A percentile compares a stretch with the other conserved stretches of the same genome.
Evolutionary conservation across 2,888 invertebrate genomes (phyloP).

Genomic region (Pseudococcus viburni): DNA sequence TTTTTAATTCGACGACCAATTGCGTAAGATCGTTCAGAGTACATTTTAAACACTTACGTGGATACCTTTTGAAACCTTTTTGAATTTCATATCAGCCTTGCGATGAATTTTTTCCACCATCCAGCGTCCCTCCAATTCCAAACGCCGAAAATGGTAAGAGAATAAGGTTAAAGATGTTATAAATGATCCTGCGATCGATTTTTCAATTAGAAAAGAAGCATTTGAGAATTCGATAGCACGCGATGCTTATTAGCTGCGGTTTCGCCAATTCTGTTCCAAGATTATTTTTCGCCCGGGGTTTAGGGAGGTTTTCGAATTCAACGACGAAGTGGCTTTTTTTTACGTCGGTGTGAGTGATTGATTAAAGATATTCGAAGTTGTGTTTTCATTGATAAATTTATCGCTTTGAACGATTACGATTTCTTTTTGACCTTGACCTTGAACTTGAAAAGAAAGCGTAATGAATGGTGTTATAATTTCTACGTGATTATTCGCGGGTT

Average conservation of each 20-base stretch:
- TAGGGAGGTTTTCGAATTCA: neutral
- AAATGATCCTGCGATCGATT: constrained; percentile 13
- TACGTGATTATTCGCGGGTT: neutral
- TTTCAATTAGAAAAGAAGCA: constrained; percentile 34
- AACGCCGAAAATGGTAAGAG: neutral
- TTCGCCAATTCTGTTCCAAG: neutral
- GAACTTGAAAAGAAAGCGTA: neutral
- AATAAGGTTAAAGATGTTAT: neutral
- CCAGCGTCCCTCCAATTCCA: no score
- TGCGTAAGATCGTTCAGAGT: constrained; percentile 26
- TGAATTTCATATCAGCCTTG: neutral
- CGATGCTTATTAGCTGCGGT: neutral
- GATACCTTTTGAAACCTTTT: constrained; percentile 30
- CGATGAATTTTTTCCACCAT: neutral
- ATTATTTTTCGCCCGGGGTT: neutral
- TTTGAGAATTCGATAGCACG: neutral
- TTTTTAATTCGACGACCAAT: neutral
- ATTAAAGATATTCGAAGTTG: neutral
- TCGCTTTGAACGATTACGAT: neutral
- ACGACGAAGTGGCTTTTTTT: neutral
- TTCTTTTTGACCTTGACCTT: neutral
- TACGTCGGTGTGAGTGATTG: neutral
- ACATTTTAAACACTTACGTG: constrained; percentile 16
- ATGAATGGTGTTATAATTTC: neutral
- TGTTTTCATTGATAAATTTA: neutral